Conservation (phyloP, 2,888 invertebrate genomes). For the Endotricha flammealis region DNA sequence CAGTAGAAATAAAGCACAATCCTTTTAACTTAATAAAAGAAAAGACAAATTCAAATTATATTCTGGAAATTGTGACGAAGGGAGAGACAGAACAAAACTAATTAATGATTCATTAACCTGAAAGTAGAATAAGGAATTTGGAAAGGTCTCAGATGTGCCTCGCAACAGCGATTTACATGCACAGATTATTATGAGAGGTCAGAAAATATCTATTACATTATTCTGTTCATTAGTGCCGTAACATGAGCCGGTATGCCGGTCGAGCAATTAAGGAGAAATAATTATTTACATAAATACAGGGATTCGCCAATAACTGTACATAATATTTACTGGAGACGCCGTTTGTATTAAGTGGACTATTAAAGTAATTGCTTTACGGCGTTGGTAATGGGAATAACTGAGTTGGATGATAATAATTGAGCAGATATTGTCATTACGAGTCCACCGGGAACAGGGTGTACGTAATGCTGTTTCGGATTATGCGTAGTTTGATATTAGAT, state of each 20-base stretch:
- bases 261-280: constrained; percentile 68
- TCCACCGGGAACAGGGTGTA: constrained; percentile 19
- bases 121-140: neutral
- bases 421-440: constrained; percentile 42
- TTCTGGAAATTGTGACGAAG: too few relatives aligned
- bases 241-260: constrained; percentile 45
- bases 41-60: too few relatives aligned
- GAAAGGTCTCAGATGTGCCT: constrained; percentile 21
- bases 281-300: constrained; percentile 66
- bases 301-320: constrained; percentile 55
- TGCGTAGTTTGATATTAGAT: neutral
- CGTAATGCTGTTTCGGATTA: neutral
- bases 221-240: constrained; percentile 70
- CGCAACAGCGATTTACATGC: constrained; percentile 41
- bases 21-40: too few relatives aligned
- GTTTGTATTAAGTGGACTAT: constrained; percentile 58
- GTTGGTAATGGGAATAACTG: constrained; percentile 25
- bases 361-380: constrained; percentile 63
- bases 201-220: constrained; percentile 73
- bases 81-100: neutral
- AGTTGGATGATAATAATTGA: constrained; percentile 24
- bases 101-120: neutral
- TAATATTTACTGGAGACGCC: constrained; percentile 57
- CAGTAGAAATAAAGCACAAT: too few relatives aligned
- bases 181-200: constrained; percentile 50